phyloP scores from a whole-genome alignment of 2,113 vertebrate species.

The Aphyosemion australe region DNA sequence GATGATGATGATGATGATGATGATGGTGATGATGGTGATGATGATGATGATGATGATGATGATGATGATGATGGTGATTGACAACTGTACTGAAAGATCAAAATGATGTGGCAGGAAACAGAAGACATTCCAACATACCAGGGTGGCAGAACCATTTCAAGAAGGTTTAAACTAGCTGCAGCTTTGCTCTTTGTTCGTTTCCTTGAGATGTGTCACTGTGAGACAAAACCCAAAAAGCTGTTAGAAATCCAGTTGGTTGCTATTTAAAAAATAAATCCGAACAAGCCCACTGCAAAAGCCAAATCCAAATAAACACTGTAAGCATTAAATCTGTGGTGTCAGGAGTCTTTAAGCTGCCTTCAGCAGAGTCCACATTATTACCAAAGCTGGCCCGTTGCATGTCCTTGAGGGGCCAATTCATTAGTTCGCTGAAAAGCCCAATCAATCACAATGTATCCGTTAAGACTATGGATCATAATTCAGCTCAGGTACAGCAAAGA shows the following conservation, averaged over 20 bases:
- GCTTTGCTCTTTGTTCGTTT: background rate
- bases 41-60: no score
- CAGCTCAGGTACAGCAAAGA: constrained; percentile 49
- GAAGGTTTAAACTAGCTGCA: background rate
- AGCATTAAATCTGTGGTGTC: constrained; percentile 58
- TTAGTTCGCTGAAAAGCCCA: constrained; percentile 68
- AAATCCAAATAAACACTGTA: constrained; percentile 62
- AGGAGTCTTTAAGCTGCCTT: constrained; percentile 62
- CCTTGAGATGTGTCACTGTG: background rate
- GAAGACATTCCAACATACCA: no score
- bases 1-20: no score
- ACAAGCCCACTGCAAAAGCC: constrained; percentile 37
- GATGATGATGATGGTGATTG: no score
- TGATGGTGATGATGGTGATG: no score
- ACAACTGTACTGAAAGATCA: no score
- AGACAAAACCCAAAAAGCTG: constrained; percentile 29
- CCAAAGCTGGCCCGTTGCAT: constrained; percentile 42
- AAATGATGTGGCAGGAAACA: no score
- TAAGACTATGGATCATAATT: constrained; percentile 58
- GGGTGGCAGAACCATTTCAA: no score
- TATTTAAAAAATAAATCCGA: constrained; percentile 46
- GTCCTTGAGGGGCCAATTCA: constrained; percentile 76
- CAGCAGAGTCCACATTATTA: constrained; percentile 61
- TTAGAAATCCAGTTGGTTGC: constrained; percentile 39
- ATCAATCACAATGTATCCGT: constrained; percentile 66